phyloP scores from a whole-genome alignment of 2,113 vertebrate species.

The Theristicus caerulescens region DNA sequence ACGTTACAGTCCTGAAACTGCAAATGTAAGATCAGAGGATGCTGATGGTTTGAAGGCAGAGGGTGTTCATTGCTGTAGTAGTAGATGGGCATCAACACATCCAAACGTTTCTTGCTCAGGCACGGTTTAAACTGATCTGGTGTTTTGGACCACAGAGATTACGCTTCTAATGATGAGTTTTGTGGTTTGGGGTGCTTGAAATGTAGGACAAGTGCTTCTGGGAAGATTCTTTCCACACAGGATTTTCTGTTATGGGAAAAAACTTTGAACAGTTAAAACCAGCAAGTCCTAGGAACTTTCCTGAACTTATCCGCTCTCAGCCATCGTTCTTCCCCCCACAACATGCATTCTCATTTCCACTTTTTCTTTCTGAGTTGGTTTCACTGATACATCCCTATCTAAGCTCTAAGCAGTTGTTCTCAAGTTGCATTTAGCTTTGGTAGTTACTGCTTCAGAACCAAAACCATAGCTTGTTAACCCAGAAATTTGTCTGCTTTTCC shows the following conservation, averaged over 20 bases:
- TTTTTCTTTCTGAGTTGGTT: neutral
- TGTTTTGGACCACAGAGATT: slow-evolving; percentile 6
- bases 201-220: slow-evolving; percentile 52
- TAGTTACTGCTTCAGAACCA: neutral
- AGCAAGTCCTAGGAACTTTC: neutral
- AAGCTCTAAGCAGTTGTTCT: neutral
- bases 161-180: slow-evolving; percentile 19
- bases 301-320: neutral
- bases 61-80: neutral
- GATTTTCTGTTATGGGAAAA: slow-evolving; percentile 19
- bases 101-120: neutral
- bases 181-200: slow-evolving; percentile 42
- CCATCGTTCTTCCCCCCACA: neutral
- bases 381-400: neutral
- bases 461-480: neutral
- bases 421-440: neutral
- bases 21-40: neutral
- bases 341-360: neutral
- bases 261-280: neutral
- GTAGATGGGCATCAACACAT: neutral
- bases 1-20: neutral
- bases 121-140: neutral
- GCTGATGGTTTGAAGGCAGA: neutral
- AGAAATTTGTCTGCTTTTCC: neutral
- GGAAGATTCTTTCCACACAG: slow-evolving; percentile 20